Base-by-base conservation (phyloP, 1,140 invertebrate genomes). In the Ostrea edulis region DNA sequence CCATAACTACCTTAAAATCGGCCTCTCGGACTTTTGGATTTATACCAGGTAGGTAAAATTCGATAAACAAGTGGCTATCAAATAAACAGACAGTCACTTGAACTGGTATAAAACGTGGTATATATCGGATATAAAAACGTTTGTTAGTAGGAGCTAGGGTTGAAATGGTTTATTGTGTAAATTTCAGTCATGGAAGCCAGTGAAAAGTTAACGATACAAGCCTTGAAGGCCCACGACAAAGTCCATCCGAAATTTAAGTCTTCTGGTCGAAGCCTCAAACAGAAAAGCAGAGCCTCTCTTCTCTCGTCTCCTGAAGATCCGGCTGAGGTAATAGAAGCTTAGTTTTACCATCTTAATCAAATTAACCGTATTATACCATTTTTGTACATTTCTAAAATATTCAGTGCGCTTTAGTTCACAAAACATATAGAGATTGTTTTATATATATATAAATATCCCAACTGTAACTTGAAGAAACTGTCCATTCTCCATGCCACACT, bases 171-270 rank as follows among this genome's bases (percentile, higher is more conserved):
- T 83, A n/a, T 53, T 83, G 53, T 53, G n/a, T n/a, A 20, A 35
- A 22, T 53, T 25, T 12, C 8, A 52, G n/a, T 12, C 12, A 86
- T 86, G 85, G 35, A 65, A 25, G 85, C 87, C 12, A 84, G 83
- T 53, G 88, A 89, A 22, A 89, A 87, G 35, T 71, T 89, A 17
- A 89, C 88, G 11, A 89, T 89, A 71, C 88, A 89, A 54, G 88
- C 88, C 58, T 51, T 89, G 22, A 89, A 84, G 62, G 88, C 86
- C 17, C 88, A 89, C 54, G 88, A 89, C 44, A 58, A 55, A 85
- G 88, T 89, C 0, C 88, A 89, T 14, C 88, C 88, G 14, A 89
- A 85, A 51, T 82, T 89, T 8, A 89, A 89, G 54, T 82, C 88
- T 14, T 44, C 53, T 52, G 82, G 51, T 7, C 82, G 68, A 58